Percentiles rank a stretch among this genome's conserved stretches.
phyloP scores from a whole-genome alignment of 1,140 invertebrate species.

The Halyomorpha halys region DNA sequence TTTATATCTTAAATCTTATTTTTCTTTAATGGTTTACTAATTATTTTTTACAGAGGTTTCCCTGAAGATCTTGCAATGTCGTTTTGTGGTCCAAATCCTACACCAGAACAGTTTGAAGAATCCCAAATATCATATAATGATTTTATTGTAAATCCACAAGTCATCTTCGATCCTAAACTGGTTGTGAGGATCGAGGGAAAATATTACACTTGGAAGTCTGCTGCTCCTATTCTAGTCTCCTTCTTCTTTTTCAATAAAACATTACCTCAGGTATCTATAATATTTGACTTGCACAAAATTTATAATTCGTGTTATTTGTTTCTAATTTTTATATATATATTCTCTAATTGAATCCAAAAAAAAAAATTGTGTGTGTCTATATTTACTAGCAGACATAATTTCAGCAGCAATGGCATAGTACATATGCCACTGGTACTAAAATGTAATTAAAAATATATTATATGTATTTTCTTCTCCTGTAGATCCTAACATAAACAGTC shows the following conservation, averaged over 20 bases:
- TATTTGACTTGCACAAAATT: conserved; percentile 2
- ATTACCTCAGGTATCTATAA: conserved; percentile 54
- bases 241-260: conserved; percentile 71
- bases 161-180: conserved; percentile 67
- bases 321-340: too few relatives aligned
- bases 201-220: conserved; percentile 79
- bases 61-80: conserved; percentile 57
- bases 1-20: too few relatives aligned
- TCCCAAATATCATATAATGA: conserved; percentile 71
- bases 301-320: background rate
- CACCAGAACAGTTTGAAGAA: conserved; percentile 59
- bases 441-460: too few relatives aligned
- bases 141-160: conserved; percentile 64
- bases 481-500: too few relatives aligned
- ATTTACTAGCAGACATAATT: too few relatives aligned
- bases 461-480: too few relatives aligned
- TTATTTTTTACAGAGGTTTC: conserved; percentile 33
- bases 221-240: conserved; percentile 76
- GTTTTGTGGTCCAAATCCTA: conserved; percentile 53
- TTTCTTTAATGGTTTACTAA: too few relatives aligned
- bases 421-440: too few relatives aligned
- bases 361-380: too few relatives aligned
- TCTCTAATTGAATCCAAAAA: too few relatives aligned
- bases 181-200: conserved; percentile 79
- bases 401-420: too few relatives aligned